Evolutionary conservation across 2,797 vertebrate species (phyloP).

Genomic region (Micromesistius poutassou): DNA sequence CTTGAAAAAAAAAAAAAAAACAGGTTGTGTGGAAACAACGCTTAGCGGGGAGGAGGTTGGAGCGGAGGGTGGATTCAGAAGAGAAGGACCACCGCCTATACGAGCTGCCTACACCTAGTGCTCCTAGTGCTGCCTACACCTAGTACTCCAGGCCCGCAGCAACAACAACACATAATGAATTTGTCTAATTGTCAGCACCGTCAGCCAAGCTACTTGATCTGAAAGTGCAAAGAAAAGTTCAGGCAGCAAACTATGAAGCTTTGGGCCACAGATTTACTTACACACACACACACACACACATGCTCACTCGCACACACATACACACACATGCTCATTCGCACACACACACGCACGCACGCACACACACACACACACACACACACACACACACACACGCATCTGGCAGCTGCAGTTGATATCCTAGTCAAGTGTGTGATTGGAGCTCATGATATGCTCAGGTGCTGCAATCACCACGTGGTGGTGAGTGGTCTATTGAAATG

Average conservation of each 20-base stretch:
- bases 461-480: neutral
- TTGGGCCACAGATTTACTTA: neutral
- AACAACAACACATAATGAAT: too few species aligned
- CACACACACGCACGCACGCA: too few species aligned
- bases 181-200: too few species aligned
- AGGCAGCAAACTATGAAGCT: too few species aligned
- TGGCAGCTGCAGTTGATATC: neutral
- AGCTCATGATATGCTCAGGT: neutral
- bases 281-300: neutral
- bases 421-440: slow-evolving; percentile 1
- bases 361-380: neutral
- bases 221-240: too few species aligned
- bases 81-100: too few species aligned
- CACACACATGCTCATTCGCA: too few species aligned
- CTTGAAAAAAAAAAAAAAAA: slow-evolving; percentile 66
- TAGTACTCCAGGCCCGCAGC: too few species aligned
- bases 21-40: slow-evolving; percentile 62
- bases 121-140: too few species aligned
- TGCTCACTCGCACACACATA: too few species aligned
- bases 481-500: neutral
- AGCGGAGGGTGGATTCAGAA: neutral
- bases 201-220: too few species aligned
- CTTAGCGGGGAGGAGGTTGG: slow-evolving; percentile 44
- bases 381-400: neutral
- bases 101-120: too few species aligned